Evolutionary conservation across 2,113 vertebrate species (phyloP).

Genomic region (Hassar affinis): DNA sequence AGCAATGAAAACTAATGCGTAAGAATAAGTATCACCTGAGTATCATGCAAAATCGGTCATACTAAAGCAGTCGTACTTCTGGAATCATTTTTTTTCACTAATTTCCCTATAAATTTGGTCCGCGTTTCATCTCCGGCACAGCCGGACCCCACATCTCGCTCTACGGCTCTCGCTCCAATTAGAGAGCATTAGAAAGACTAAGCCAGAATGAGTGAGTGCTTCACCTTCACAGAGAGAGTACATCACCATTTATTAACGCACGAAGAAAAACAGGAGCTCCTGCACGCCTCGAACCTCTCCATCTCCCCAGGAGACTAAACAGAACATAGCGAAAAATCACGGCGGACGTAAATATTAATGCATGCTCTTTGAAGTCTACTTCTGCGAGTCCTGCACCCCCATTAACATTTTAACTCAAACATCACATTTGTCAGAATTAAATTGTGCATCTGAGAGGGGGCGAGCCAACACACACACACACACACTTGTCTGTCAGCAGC

Average conservation of each 20-base stretch:
- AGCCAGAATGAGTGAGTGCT: constrained; percentile 47
- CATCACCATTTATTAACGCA: constrained; percentile 64
- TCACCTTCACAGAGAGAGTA: constrained; percentile 66
- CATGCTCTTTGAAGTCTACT: constrained; percentile 74
- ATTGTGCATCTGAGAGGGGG: constrained; percentile 62
- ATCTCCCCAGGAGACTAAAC: constrained; percentile 74
- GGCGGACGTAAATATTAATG: constrained; percentile 68
- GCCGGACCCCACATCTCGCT: no score
- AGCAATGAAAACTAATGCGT: no score
- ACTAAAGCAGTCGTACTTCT: no score
- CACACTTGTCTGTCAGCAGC: constrained; percentile 47
- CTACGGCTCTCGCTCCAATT: constrained; percentile 23
- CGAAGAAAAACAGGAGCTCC: constrained; percentile 56
- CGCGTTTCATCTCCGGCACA: no score
- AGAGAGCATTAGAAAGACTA: background rate
- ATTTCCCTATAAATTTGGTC: no score
- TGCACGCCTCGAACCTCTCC: constrained; percentile 58
- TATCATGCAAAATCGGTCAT: no score
- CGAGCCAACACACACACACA: constrained; percentile 31
- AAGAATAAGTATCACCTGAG: no score
- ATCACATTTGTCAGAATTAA: constrained; percentile 76
- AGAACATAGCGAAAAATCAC: constrained; percentile 67
- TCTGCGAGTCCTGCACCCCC: constrained; percentile 63
- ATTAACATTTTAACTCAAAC: constrained; percentile 76
- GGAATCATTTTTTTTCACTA: no score